Evolutionary conservation across 2,113 vertebrate genomes (phyloP).

Genomic region (Microtus oregoni): DNA sequence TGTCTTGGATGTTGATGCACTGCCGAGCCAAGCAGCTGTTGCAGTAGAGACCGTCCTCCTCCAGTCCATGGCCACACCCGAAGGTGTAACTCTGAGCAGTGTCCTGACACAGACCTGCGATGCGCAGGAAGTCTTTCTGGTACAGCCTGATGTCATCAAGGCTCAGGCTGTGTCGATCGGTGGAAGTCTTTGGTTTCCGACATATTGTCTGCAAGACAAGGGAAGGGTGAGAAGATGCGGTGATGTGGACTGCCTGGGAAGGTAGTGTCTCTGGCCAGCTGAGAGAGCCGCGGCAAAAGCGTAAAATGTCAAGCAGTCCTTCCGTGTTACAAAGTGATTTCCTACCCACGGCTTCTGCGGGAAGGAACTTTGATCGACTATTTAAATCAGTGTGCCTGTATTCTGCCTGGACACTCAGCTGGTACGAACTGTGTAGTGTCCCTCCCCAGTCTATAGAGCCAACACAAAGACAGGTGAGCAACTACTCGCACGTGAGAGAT

Average conservation of each 20-base stretch:
- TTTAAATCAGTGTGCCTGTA: not conserved
- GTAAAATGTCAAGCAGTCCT: not conserved
- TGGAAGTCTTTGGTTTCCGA: conserved; percentile 95
- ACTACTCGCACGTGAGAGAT: not conserved
- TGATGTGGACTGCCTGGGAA: not conserved
- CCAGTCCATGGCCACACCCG: conserved; percentile 94
- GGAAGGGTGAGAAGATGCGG: not conserved
- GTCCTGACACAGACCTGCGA: conserved; percentile 96
- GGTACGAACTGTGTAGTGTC: not conserved
- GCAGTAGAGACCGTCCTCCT: conserved; percentile 91
- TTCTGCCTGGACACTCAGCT: not conserved
- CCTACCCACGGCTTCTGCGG: not conserved
- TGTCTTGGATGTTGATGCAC: conserved; percentile 90
- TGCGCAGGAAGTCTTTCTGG: conserved; percentile 95
- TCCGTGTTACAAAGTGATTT: not conserved
- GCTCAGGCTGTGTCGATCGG: conserved; percentile 97
- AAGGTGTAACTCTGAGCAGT: conserved; percentile 99
- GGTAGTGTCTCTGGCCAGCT: not conserved
- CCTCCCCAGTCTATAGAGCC: not conserved
- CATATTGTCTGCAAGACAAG: conserved; percentile 86
- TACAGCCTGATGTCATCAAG: conserved; percentile 97
- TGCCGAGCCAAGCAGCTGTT: conserved; percentile 92
- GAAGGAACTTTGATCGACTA: not conserved
- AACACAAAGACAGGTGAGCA: not conserved
- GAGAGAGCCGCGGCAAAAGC: not conserved